Evolutionary conservation across 2,888 invertebrate genomes (phyloP).

Genomic region (Lithosia quadra): DNA sequence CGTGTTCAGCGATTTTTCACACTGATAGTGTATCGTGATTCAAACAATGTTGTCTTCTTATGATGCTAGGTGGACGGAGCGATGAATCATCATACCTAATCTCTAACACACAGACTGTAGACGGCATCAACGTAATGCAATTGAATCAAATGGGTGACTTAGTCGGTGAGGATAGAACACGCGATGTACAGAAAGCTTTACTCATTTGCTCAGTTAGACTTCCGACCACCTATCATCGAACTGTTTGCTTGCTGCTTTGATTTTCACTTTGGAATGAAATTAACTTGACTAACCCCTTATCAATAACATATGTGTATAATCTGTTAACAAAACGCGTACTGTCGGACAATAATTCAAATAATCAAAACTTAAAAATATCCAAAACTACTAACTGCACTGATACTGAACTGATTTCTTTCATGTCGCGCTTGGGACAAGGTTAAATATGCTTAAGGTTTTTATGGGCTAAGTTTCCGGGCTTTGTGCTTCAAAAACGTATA

Average conservation of each 20-base stretch:
- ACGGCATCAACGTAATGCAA: constrained; percentile 78
- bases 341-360: not conserved
- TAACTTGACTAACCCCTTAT: constrained; percentile 25
- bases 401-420: not conserved
- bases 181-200: constrained; percentile 62
- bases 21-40: constrained; percentile 30
- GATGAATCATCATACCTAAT: constrained; percentile 64
- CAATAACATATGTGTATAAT: constrained; percentile 13
- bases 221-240: constrained; percentile 84
- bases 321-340: not conserved
- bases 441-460: not conserved
- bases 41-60: constrained; percentile 57
- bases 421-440: not conserved
- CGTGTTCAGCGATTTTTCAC: not conserved
- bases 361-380: not conserved
- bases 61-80: constrained; percentile 86
- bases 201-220: constrained; percentile 69
- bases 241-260: constrained; percentile 55
- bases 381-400: not conserved
- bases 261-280: constrained; percentile 31
- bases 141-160: constrained; percentile 83
- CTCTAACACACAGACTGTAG: constrained; percentile 66
- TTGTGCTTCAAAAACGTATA: not conserved
- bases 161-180: constrained; percentile 73
- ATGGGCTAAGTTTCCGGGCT: not conserved